Percentiles rank a stretch among this genome's conserved stretches.
Evolutionary conservation across 2,797 vertebrate species (phyloP).

Genomic region (Podarcis siculus): DNA sequence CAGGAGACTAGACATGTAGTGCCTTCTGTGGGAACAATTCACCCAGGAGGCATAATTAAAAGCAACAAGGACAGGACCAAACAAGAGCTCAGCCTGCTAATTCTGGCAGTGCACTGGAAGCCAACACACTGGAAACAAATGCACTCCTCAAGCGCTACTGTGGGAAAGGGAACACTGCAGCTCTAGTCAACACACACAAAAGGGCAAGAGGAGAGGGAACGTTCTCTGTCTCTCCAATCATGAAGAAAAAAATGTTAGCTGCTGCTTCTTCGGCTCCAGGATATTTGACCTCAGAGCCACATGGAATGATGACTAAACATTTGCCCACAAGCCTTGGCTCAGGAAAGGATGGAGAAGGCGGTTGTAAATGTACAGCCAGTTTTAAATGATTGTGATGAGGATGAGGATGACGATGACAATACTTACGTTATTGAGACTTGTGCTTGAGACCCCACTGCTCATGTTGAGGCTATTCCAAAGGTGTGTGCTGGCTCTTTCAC

Average conservation of each 20-base stretch:
- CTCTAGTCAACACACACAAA: background rate
- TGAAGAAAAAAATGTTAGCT: background rate
- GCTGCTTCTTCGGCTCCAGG: background rate
- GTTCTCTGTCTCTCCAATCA: background rate
- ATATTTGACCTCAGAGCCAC: background rate
- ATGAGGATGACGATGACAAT: too few relatives aligned
- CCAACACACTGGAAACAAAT: background rate
- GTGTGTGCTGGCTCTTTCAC: conserved; percentile 90
- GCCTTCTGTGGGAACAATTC: background rate
- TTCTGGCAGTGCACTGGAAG: background rate
- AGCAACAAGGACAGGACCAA: background rate
- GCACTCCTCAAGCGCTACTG: background rate
- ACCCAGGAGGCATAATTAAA: conserved; percentile 12
- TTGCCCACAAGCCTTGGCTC: background rate
- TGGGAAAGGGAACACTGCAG: background rate
- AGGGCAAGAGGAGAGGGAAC: background rate
- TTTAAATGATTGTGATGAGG: too few relatives aligned
- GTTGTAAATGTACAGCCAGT: too few relatives aligned
- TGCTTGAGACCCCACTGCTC: conserved; percentile 74
- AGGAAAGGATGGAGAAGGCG: background rate
- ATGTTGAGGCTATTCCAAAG: conserved; percentile 90
- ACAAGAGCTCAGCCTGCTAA: background rate
- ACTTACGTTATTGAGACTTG: conserved; percentile 87
- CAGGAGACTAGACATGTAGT: background rate
- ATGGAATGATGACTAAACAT: background rate